Evolutionary conservation across 2,888 invertebrate genomes (phyloP).

Genomic region (Limnephilus marmoratus): DNA sequence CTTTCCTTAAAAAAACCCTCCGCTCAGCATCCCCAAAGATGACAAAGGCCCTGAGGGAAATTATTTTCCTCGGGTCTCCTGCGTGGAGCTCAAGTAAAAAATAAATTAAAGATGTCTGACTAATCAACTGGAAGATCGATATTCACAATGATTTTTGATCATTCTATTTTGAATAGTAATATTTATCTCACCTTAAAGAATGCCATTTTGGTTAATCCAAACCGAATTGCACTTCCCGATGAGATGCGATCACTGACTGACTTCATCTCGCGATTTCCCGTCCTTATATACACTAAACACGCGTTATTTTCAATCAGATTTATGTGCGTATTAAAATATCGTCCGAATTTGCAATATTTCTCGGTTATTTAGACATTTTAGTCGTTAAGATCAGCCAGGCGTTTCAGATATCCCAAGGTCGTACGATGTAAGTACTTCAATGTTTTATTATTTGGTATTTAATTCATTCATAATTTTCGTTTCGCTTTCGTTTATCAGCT

Average conservation of each 20-base stretch:
- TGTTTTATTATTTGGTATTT: background rate
- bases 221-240: background rate
- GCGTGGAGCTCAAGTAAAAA: no score
- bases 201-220: background rate
- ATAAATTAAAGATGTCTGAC: no score
- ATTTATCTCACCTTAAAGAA: background rate
- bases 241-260: constrained; percentile 12
- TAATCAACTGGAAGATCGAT: background rate
- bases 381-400: constrained; percentile 3
- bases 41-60: no score
- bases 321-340: constrained; percentile 7
- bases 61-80: no score
- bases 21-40: no score
- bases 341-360: background rate
- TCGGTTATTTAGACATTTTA: background rate
- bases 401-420: constrained; percentile 7
- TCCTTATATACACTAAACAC: background rate
- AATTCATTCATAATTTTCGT: background rate
- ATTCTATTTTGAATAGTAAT: background rate
- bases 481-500: constrained; percentile 3
- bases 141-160: background rate
- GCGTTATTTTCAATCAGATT: background rate
- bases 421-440: background rate
- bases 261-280: background rate
- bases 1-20: no score